Evolutionary conservation across 92 coral and sea anemone species (phyloP).

Genomic region (Pocillopora grandis): DNA sequence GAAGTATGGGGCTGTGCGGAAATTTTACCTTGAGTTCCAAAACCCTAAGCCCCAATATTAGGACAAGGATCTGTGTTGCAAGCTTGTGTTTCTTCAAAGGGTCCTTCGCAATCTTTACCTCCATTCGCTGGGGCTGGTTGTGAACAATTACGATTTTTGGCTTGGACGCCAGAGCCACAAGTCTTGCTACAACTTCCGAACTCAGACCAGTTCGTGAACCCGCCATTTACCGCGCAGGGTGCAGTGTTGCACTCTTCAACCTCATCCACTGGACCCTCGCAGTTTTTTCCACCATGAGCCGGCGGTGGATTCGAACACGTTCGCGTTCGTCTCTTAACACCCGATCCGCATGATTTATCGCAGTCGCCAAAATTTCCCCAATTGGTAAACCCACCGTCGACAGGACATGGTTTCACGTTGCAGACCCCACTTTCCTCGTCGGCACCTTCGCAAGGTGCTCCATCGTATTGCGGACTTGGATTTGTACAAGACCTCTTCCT

Average conservation of each 20-base stretch:
- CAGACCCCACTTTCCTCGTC: conserved; percentile 48
- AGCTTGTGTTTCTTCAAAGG: not conserved
- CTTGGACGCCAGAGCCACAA: conserved; percentile 35
- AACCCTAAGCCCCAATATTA: too few relatives aligned
- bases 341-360: conserved; percentile 49
- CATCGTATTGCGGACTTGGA: conserved; percentile 58
- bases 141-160: conserved; percentile 28
- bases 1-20: too few relatives aligned
- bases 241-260: conserved; percentile 17
- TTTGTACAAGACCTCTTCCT: conserved; percentile 57
- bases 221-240: conserved; percentile 33
- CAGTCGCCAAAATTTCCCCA: conserved; percentile 56
- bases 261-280: conserved; percentile 51
- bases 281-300: conserved; percentile 57
- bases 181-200: conserved; percentile 21
- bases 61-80: conserved; percentile 30
- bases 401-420: conserved; percentile 57
- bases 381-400: conserved; percentile 60
- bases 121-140: conserved; percentile 20
- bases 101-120: conserved; percentile 38
- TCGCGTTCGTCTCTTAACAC: conserved; percentile 44
- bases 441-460: conserved; percentile 50
- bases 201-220: conserved; percentile 30
- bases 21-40: not conserved
- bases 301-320: conserved; percentile 60